These are phyloP conservation scores for Megastigmus dorsalis DNA, from an alignment of 2,888 invertebrate genomes.

Conservation along the genomic window DNA sequence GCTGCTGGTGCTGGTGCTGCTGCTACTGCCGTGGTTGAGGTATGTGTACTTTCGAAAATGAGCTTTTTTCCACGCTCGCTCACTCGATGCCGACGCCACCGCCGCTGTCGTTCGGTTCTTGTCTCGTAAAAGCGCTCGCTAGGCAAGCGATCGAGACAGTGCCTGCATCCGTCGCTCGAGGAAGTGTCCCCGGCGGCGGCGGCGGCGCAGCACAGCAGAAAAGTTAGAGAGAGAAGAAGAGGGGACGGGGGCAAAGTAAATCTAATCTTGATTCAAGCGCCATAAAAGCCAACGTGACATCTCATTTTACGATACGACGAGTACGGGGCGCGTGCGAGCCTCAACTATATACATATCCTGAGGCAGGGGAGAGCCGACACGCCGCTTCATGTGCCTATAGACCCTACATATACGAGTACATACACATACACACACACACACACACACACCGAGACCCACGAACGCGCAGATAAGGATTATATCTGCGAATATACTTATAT, in stretches of 20 bases:
- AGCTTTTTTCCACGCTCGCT: too few relatives aligned
- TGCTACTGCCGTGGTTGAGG: too few relatives aligned
- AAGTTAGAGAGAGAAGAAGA: background rate
- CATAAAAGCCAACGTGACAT: slow-evolving; percentile 69
- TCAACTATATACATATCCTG: background rate
- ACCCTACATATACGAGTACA: background rate
- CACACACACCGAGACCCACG: background rate
- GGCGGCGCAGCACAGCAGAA: slow-evolving; percentile 48
- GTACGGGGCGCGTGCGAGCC: slow-evolving; percentile 56
- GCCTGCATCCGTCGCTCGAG: slow-evolving; percentile 17
- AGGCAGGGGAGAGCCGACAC: too few relatives aligned
- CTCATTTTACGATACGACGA: slow-evolving; percentile 69
- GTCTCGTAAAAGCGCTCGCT: slow-evolving; percentile 37
- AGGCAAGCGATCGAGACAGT: slow-evolving; percentile 37
- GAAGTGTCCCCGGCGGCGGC: slow-evolving; percentile 60
- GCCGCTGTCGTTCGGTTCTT: too few relatives aligned
- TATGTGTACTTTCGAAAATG: too few relatives aligned
- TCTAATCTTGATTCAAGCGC: slow-evolving; percentile 70
- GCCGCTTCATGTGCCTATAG: too few relatives aligned
- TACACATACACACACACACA: background rate
- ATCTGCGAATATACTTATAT: slow-evolving; percentile 18
- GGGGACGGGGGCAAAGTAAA: slow-evolving; percentile 64
- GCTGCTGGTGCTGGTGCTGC: too few relatives aligned
- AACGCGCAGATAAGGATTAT: slow-evolving; percentile 30
- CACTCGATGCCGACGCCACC: background rate